Evolutionary conservation across 2,113 vertebrate genomes (phyloP), one percentile per base, ranked within the genome.

Genomic region (Triplophysa tibetana): DNA sequence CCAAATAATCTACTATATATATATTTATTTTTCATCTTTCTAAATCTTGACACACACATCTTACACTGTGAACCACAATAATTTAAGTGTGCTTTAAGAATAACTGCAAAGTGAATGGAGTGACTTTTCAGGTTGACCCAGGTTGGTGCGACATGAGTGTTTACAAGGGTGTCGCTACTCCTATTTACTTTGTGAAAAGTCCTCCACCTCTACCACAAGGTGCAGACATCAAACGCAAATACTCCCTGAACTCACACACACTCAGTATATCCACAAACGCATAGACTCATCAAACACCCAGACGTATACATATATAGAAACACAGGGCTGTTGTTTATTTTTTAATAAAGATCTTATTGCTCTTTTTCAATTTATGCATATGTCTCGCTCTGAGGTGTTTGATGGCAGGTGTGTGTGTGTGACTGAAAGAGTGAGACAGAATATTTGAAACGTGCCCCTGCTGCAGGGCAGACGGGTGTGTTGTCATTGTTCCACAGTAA

Each of bases 401-500:
- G 81, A 74, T 72, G 63, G 68, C 81, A 78, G 66, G 70, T 63
- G 12, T 50, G 13, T 24, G 24, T 62, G 52, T 61, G 65, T 73
- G 3, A 26, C 69, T 72, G 54, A 69, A 33, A 70, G 26, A 21
- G 67, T 79, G 43, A 79, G 70, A 58, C 14, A 29, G 61, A 41
- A 13, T 6, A 12, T 33, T 29, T 9, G 60, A 69, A 52, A 81
- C 78, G 60, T 76, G 70, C 21, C 75, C 56, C 41, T 63, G 77
- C 80, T 75, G 73, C 64, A 48, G 54, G 83, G 41, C 54, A 76
- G 66, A 73, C 26, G 24, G 67, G 77, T 73, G 21, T 19, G 61
- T 76, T 85, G 67, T 45, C 63, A 77, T 85, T 77, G 62, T 73
- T 80, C 81, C 72, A 80, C 73, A 21, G 62, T 82, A 85, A 85